phyloP scores from a whole-genome alignment of 2,113 vertebrate species.

The Ancistrus triradiatus region DNA sequence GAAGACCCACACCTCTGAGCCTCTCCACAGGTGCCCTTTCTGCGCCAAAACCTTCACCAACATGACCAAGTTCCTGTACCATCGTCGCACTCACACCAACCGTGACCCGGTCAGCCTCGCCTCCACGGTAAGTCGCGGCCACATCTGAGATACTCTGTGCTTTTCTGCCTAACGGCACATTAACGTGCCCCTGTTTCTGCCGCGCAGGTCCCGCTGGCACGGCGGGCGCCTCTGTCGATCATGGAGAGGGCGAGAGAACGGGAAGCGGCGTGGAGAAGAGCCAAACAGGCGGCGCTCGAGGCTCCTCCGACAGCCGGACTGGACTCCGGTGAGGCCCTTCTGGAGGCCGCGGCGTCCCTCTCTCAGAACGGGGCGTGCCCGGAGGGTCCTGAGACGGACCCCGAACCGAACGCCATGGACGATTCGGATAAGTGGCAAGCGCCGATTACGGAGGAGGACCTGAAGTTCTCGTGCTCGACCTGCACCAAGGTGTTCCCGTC shows the following conservation, averaged over 20 bases:
- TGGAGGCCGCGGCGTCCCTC: constrained; percentile 26
- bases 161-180: background rate
- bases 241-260: constrained; percentile 53
- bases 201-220: constrained; percentile 22
- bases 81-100: constrained; percentile 78
- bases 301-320: constrained; percentile 31
- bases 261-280: constrained; percentile 40
- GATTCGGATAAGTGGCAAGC: background rate
- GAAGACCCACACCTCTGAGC: constrained; percentile 81
- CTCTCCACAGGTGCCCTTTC: constrained; percentile 80
- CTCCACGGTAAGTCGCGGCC: constrained; percentile 39
- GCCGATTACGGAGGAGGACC: constrained; percentile 6
- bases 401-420: background rate
- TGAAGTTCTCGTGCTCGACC: constrained; percentile 67
- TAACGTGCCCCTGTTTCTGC: background rate
- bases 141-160: background rate
- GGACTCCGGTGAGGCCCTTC: constrained; percentile 44
- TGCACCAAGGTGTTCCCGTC: constrained; percentile 74
- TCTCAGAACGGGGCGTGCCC: constrained; percentile 34
- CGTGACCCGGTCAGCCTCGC: constrained; percentile 45
- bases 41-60: constrained; percentile 89
- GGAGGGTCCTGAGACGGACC: too few relatives aligned
- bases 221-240: constrained; percentile 35
- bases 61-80: constrained; percentile 92
- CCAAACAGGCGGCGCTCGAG: constrained; percentile 14